Conservation (phyloP, 2,113 vertebrate species). For the Tychaedon coryphoeus region DNA sequence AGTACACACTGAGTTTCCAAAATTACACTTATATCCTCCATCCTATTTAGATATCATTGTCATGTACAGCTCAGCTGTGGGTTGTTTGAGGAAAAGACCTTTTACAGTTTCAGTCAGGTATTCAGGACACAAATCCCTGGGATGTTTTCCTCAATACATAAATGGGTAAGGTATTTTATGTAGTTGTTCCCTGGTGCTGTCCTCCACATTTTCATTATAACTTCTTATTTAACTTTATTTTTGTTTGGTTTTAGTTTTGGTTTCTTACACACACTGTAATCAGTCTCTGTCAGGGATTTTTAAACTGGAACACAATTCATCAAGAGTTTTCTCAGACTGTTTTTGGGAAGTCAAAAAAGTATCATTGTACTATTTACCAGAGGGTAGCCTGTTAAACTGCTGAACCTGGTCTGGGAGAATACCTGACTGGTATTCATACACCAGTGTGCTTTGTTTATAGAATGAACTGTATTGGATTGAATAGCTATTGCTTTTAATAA, state of each 20-base stretch:
- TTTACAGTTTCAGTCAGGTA: not conserved
- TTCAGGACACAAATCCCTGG: not conserved
- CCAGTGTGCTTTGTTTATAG: not conserved
- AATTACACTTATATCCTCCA: not conserved
- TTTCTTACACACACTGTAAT: not conserved
- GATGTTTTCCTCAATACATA: not conserved
- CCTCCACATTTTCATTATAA: not conserved
- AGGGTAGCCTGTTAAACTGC: not conserved
- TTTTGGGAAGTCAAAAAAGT: not conserved
- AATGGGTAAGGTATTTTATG: not conserved
- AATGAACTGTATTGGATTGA: not conserved
- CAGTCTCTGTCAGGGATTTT: not conserved
- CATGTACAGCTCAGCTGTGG: not conserved
- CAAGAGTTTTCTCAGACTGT: not conserved
- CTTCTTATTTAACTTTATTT: not conserved
- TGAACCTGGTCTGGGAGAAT: not conserved
- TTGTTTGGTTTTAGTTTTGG: not conserved
- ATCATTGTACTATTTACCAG: not conserved
- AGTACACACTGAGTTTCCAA: not conserved
- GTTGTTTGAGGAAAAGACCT: not conserved
- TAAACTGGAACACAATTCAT: not conserved
- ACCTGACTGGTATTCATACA: not conserved
- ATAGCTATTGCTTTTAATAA: not conserved
- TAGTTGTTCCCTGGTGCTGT: not conserved
- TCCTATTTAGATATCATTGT: not conserved